These are phyloP conservation scores for Isaurus tuberculatus DNA, from an alignment of 92 coral and sea anemone genomes.

Conservation along the genomic window DNA sequence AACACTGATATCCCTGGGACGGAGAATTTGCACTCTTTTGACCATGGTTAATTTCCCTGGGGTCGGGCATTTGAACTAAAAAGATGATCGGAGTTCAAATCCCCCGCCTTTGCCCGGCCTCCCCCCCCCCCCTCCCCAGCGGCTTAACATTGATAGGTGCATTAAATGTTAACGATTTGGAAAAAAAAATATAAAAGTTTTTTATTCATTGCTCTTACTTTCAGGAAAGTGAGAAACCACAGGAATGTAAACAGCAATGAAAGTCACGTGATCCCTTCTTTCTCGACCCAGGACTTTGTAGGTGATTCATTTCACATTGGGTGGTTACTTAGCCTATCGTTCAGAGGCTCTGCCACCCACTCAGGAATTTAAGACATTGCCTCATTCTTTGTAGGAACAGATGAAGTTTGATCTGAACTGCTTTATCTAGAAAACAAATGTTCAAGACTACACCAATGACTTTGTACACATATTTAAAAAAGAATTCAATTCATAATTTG, in stretches of 20 bases:
- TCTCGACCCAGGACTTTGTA: neutral
- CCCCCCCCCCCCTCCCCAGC: too few relatives aligned
- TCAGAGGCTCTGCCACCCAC: conserved; percentile 1
- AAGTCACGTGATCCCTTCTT: neutral
- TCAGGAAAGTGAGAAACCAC: conserved; percentile 78
- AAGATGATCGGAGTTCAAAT: too few relatives aligned
- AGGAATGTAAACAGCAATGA: conserved; percentile 86
- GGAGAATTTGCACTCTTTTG: too few relatives aligned
- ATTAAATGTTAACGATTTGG: neutral
- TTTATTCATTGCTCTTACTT: neutral
- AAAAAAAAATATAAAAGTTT: neutral
- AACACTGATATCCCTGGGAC: too few relatives aligned
- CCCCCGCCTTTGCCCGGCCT: too few relatives aligned
- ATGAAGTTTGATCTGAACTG: neutral
- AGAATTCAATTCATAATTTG: neutral
- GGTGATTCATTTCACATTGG: conserved; percentile 2
- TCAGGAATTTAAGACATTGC: neutral
- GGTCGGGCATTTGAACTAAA: too few relatives aligned
- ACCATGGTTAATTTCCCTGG: too few relatives aligned
- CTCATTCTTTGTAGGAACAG: neutral
- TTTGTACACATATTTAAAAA: conserved; percentile 11
- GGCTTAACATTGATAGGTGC: too few relatives aligned
- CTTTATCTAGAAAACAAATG: neutral
- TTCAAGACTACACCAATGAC: neutral
- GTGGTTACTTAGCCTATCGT: neutral